A percentile compares a stretch with the other conserved stretches of the same genome.
phyloP scores from a whole-genome alignment of 2,113 vertebrate genomes.

The Recurvirostra avosetta region DNA sequence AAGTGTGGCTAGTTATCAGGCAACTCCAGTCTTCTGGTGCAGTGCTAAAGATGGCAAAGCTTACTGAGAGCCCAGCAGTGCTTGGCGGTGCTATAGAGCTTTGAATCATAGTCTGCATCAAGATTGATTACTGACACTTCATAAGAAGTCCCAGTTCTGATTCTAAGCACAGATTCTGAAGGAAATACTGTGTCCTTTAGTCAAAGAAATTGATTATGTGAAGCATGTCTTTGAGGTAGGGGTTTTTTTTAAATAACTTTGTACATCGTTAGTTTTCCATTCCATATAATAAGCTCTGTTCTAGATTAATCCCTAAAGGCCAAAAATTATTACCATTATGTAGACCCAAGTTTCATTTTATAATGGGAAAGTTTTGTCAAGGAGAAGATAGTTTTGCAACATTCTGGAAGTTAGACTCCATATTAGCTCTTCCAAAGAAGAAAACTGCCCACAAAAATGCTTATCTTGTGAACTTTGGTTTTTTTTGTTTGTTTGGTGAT shows the following conservation, averaged over 20 bases:
- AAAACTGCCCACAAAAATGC: background rate
- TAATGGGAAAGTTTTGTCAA: background rate
- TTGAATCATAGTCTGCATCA: background rate
- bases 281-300: background rate
- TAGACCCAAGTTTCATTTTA: background rate
- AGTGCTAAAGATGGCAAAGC: background rate
- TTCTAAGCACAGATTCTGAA: background rate
- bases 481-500: background rate
- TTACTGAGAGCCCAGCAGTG: background rate
- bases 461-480: background rate
- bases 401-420: background rate
- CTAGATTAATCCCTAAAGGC: background rate
- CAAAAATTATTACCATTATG: background rate
- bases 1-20: background rate
- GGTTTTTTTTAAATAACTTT: background rate
- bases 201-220: background rate
- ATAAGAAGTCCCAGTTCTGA: background rate
- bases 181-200: background rate
- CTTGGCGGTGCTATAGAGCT: fast-evolving
- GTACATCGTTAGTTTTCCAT: background rate
- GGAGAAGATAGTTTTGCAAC: background rate
- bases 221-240: background rate
- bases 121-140: background rate
- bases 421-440: background rate
- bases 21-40: background rate